phyloP scores from a whole-genome alignment of 2,113 vertebrate species.

The Dunckerocampus dactyliophorus region DNA sequence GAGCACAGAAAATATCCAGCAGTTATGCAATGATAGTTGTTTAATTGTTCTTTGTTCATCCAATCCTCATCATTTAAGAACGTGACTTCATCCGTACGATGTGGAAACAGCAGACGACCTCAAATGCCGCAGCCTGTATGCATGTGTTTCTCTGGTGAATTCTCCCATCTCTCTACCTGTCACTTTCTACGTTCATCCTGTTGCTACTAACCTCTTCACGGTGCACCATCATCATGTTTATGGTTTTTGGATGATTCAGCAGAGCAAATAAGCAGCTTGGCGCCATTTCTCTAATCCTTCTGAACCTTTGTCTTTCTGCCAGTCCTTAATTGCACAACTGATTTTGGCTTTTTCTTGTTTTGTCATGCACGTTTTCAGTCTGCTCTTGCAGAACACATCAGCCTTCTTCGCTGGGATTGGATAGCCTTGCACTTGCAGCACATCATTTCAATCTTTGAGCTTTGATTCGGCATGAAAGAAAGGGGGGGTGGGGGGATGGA shows the following conservation, averaged over 20 bases:
- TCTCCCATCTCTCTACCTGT: conserved; percentile 3
- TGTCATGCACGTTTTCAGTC: conserved; percentile 1
- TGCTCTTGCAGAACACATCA: conserved; percentile 10
- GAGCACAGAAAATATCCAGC: not conserved
- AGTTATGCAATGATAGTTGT: too few species aligned
- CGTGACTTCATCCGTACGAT: not conserved
- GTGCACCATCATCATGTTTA: conserved; percentile 15
- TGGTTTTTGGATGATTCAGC: conserved; percentile 27
- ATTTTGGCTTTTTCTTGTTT: conserved; percentile 1
- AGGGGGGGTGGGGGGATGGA: too few species aligned
- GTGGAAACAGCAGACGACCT: not conserved
- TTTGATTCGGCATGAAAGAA: too few species aligned
- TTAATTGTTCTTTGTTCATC: not conserved
- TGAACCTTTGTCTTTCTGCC: conserved; percentile 9
- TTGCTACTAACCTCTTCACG: not conserved
- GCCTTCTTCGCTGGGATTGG: conserved; percentile 11
- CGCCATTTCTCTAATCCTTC: conserved; percentile 25
- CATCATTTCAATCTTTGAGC: too few species aligned
- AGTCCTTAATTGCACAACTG: not conserved
- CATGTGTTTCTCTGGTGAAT: conserved; percentile 4
- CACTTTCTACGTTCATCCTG: not conserved
- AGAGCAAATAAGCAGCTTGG: conserved; percentile 1
- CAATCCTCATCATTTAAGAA: not conserved
- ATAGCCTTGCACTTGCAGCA: not conserved
- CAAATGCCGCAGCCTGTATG: not conserved